A percentile compares a stretch with the other conserved stretches of the same genome.
Evolutionary conservation across 2,888 invertebrate species (phyloP).

Genomic region (Micoletzkya japonica): DNA sequence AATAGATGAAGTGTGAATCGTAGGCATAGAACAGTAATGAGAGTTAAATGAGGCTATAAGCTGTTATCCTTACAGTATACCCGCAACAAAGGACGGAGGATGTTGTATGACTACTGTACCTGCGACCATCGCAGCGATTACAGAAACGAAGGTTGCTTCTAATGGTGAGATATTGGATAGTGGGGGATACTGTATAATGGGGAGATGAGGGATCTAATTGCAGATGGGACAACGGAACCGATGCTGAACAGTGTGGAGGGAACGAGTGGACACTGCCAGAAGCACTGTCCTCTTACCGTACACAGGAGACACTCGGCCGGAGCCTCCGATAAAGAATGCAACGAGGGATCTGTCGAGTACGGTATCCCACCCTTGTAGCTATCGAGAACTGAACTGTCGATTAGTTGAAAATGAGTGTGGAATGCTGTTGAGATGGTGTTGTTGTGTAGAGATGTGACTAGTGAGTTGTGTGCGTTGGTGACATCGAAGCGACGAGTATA

Average conservation of each 20-base stretch:
- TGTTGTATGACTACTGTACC: constrained; percentile 22
- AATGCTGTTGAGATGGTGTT: too few species aligned
- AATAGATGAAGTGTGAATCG: background rate
- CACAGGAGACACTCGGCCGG: constrained; percentile 33
- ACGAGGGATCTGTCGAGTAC: constrained; percentile 39
- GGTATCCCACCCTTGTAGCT: constrained; percentile 18
- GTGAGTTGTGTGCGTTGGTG: too few species aligned
- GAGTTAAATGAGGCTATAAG: background rate
- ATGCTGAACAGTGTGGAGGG: background rate
- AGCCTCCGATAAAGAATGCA: constrained; percentile 34
- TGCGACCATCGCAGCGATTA: background rate
- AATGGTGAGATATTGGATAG: background rate
- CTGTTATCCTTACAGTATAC: too few species aligned
- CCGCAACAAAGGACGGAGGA: constrained; percentile 10
- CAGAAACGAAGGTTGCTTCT: background rate
- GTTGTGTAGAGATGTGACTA: too few species aligned
- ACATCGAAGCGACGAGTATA: too few species aligned
- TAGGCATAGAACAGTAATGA: background rate
- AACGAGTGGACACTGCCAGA: constrained; percentile 43
- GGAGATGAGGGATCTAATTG: background rate
- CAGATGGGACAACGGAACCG: constrained; percentile 10
- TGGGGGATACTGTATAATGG: background rate
- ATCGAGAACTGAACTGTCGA: too few species aligned
- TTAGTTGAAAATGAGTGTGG: too few species aligned
- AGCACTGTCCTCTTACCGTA: constrained; percentile 50